Evolutionary conservation across 2,797 vertebrate species (phyloP).

Genomic region (Rhynchotus rufescens): DNA sequence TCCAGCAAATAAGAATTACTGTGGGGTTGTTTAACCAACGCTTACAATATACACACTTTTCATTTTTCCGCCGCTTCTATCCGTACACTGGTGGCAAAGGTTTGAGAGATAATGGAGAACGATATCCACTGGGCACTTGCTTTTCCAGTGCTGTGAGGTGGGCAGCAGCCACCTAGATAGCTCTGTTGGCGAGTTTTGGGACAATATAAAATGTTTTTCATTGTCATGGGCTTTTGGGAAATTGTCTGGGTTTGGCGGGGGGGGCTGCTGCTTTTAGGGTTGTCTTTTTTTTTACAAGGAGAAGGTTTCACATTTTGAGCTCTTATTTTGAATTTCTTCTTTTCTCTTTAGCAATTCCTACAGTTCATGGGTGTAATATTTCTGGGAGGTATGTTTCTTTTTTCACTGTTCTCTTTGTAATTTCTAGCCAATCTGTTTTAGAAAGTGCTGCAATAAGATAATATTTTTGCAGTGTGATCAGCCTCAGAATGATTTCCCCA

Average conservation of each 20-base stretch:
- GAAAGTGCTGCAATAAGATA: neutral
- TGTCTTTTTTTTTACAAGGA: neutral
- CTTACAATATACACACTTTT: constrained; percentile 85
- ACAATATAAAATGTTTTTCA: constrained; percentile 78
- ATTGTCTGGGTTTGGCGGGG: constrained; percentile 38
- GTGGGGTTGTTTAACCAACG: constrained; percentile 86
- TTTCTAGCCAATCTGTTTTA: constrained; percentile 16
- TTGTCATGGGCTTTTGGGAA: constrained; percentile 74
- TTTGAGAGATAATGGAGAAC: constrained; percentile 82
- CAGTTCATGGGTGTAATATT: constrained; percentile 66
- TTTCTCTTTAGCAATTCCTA: constrained; percentile 80
- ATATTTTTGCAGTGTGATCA: neutral
- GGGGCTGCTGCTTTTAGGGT: neutral
- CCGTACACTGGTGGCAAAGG: constrained; percentile 81
- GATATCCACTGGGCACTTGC: constrained; percentile 73
- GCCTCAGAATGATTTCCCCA: neutral
- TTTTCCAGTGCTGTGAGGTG: constrained; percentile 54
- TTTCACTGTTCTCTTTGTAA: neutral
- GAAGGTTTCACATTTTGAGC: constrained; percentile 25
- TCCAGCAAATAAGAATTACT: constrained; percentile 89
- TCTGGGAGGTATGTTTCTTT: constrained; percentile 46
- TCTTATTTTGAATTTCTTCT: constrained; percentile 73
- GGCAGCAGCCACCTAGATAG: constrained; percentile 66
- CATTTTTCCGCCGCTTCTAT: constrained; percentile 71
- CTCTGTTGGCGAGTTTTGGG: constrained; percentile 73